Evolutionary conservation across 2,888 invertebrate genomes (phyloP).

Genomic region (Pyrocoelia pectoralis): DNA sequence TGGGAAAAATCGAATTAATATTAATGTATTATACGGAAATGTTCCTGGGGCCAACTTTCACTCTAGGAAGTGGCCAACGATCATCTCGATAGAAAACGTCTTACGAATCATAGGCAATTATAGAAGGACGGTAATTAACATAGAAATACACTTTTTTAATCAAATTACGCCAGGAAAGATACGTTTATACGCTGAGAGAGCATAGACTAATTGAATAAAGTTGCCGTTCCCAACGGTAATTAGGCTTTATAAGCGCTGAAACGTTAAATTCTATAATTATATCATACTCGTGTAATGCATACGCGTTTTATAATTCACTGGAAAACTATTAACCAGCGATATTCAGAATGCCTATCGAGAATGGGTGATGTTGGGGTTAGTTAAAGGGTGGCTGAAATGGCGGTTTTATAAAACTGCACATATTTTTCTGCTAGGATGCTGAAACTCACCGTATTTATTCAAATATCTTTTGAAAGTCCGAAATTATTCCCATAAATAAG

Average conservation of each 20-base stretch:
- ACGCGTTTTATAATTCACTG: slow-evolving; percentile 29
- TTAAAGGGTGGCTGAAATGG: slow-evolving; percentile 18
- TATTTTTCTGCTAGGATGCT: slow-evolving; percentile 41
- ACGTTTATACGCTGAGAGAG: neutral
- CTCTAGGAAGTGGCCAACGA: no score
- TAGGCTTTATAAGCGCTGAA: slow-evolving; percentile 23
- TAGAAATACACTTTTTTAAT: neutral
- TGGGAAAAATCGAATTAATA: no score
- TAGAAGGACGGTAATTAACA: neutral
- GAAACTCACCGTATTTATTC: slow-evolving; percentile 41
- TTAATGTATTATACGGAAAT: no score
- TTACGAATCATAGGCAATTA: no score
- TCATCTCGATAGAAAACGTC: no score
- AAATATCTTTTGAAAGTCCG: slow-evolving; percentile 43
- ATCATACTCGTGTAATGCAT: slow-evolving; percentile 20
- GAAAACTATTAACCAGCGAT: slow-evolving; percentile 32
- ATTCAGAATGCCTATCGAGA: slow-evolving; percentile 17
- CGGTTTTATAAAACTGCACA: slow-evolving; percentile 26
- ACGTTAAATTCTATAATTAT: slow-evolving; percentile 27
- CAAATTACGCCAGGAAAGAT: neutral
- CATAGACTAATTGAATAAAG: slow-evolving; percentile 19
- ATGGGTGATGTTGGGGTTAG: slow-evolving; percentile 15
- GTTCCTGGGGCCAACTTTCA: no score
- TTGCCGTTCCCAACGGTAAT: slow-evolving; percentile 21
- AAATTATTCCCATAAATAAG: slow-evolving; percentile 45